phyloP scores from a whole-genome alignment of 37 sponge, comb jelly and placozoan species.

The Cliona cf. orientalis region DNA sequence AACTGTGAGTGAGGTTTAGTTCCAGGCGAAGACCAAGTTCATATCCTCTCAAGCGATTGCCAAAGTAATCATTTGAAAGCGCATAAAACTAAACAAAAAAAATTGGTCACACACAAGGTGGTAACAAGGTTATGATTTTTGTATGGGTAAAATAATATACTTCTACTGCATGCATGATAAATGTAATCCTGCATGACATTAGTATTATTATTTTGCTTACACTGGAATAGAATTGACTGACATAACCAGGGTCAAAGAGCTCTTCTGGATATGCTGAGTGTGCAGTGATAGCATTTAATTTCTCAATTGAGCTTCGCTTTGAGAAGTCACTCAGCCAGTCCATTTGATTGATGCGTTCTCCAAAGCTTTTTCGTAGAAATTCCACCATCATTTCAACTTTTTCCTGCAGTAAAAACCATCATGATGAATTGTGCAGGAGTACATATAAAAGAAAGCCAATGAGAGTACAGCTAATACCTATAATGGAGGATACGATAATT shows the following conservation, averaged over 20 bases:
- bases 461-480: no score
- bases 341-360: slow-evolving; percentile 20
- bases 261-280: slow-evolving; percentile 56
- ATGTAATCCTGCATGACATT: not conserved
- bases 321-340: slow-evolving; percentile 47
- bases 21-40: not conserved
- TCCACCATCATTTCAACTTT: slow-evolving; percentile 18
- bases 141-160: no score
- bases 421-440: no score
- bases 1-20: not conserved
- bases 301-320: slow-evolving; percentile 25
- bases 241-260: slow-evolving; percentile 23
- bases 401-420: no score
- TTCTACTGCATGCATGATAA: not conserved
- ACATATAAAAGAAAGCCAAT: no score
- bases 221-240: not conserved
- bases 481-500: no score
- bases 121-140: no score
- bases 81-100: not conserved
- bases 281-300: slow-evolving; percentile 51
- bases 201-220: not conserved
- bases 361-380: slow-evolving; percentile 31
- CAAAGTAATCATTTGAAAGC: not conserved
- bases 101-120: no score
- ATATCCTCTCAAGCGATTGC: not conserved